These are phyloP conservation scores for Pempheris klunzingeri DNA, from an alignment of 2,797 vertebrate species.

Conservation along the genomic window DNA sequence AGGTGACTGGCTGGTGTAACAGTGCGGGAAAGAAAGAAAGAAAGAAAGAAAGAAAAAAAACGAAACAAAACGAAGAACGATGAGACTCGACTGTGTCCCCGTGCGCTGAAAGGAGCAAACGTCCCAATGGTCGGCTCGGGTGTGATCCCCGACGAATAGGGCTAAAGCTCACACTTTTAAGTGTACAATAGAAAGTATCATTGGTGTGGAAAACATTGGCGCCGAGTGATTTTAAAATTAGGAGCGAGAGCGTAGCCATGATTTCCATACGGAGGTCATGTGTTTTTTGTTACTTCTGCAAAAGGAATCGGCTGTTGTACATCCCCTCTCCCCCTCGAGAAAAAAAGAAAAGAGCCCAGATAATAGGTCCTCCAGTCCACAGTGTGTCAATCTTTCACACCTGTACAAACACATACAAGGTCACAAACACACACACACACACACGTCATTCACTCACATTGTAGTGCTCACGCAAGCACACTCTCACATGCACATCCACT, in stretches of 20 bases:
- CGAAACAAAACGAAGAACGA: neutral
- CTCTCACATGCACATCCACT: conserved; percentile 17
- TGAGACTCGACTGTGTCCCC: conserved; percentile 26
- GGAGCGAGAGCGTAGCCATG: conserved; percentile 41
- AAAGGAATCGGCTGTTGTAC: conserved; percentile 65
- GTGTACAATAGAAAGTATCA: conserved; percentile 69
- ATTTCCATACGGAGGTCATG: conserved; percentile 47
- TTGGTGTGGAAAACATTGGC: conserved; percentile 60
- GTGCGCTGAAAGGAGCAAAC: conserved; percentile 34
- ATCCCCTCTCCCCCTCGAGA: conserved; percentile 40
- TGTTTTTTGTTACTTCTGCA: conserved; percentile 70
- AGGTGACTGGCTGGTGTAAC: conserved; percentile 42
- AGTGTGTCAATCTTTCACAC: conserved; percentile 74
- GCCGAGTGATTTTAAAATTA: conserved; percentile 50
- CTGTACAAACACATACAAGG: conserved; percentile 76
- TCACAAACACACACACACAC: conserved; percentile 55
- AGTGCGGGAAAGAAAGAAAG: neutral
- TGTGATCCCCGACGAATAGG: conserved; percentile 18
- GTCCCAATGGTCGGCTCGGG: conserved; percentile 19
- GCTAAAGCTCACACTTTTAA: conserved; percentile 58
- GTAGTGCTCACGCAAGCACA: conserved; percentile 16
- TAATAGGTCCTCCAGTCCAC: conserved; percentile 79
- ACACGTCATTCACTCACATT: neutral
- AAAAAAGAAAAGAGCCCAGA: conserved; percentile 63
- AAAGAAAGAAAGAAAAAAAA: neutral